These are phyloP conservation scores for Apeira syringaria DNA, from an alignment of 2,888 invertebrate species.

Conservation along the genomic window DNA sequence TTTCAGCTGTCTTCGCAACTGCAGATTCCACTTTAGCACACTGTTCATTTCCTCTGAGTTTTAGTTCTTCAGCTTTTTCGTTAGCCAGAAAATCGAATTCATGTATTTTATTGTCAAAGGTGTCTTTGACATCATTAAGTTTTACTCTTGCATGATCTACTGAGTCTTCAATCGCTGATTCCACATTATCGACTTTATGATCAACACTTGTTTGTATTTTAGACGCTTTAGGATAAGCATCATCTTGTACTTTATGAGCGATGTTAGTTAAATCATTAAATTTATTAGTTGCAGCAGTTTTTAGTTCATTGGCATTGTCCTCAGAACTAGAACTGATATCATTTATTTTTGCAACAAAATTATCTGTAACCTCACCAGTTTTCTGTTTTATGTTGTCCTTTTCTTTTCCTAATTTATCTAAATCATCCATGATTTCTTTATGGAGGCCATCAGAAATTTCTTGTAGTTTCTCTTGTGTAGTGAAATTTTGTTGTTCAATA, in stretches of 20 bases:
- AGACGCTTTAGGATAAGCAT: slow-evolving; percentile 42
- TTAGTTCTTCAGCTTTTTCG: slow-evolving; percentile 65
- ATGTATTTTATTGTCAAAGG: slow-evolving; percentile 64
- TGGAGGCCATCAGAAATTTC: slow-evolving; percentile 54
- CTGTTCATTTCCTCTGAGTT: slow-evolving; percentile 49
- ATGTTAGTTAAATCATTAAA: slow-evolving; percentile 50
- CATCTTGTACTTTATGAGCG: slow-evolving; percentile 46
- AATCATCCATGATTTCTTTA: slow-evolving; percentile 52
- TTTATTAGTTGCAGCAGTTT: slow-evolving; percentile 45
- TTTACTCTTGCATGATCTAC: slow-evolving; percentile 60
- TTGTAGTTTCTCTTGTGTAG: slow-evolving; percentile 63
- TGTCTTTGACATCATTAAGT: slow-evolving; percentile 55
- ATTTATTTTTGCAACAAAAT: too few species aligned
- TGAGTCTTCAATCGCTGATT: slow-evolving; percentile 50
- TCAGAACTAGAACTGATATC: slow-evolving; percentile 47
- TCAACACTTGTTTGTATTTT: slow-evolving; percentile 47
- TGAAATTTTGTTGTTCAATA: slow-evolving; percentile 70
- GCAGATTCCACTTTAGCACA: slow-evolving; percentile 52
- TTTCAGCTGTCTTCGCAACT: slow-evolving; percentile 48
- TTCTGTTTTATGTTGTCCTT: slow-evolving; percentile 64
- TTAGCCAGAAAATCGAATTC: slow-evolving; percentile 63
- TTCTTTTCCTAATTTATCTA: slow-evolving; percentile 60
- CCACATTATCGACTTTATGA: slow-evolving; percentile 47
- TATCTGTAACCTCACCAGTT: slow-evolving; percentile 48
- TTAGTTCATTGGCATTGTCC: slow-evolving; percentile 43